Conservation (phyloP, 2,113 vertebrate species). For the Zapornia atra region DNA sequence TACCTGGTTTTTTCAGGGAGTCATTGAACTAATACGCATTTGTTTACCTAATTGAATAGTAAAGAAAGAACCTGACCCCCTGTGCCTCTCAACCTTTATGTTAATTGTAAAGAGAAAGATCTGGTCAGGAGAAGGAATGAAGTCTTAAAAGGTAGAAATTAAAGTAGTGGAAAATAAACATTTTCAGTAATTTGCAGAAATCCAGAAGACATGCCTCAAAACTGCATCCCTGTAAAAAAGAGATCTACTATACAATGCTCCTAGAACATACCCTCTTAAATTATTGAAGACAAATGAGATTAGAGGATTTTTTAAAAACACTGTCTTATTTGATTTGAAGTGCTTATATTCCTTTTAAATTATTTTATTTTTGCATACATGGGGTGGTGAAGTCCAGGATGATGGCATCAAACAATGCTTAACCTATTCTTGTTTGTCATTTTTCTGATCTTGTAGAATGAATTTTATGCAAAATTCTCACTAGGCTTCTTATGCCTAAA, state of each 20-base stretch:
- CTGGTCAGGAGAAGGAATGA: neutral
- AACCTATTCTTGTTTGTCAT: neutral
- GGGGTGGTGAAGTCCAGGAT: neutral
- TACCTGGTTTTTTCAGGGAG: neutral
- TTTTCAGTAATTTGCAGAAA: neutral
- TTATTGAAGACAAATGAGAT: neutral
- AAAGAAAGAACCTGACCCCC: neutral
- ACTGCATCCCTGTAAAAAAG: neutral
- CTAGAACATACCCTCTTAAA: neutral
- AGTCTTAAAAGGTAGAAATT: neutral
- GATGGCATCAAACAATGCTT: neutral
- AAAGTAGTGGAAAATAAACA: neutral
- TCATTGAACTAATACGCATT: neutral
- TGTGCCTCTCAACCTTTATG: neutral
- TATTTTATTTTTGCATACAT: neutral
- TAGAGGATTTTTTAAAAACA: neutral
- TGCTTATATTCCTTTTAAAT: neutral
- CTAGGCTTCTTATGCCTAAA: neutral
- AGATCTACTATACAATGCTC: neutral
- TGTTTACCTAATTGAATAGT: neutral
- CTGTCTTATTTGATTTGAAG: neutral
- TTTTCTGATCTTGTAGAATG: neutral
- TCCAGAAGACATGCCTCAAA: neutral
- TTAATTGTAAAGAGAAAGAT: neutral
- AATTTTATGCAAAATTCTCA: neutral